Evolutionary conservation across 1,140 invertebrate species (phyloP).

Genomic region (Dermatophagoides farinae): DNA sequence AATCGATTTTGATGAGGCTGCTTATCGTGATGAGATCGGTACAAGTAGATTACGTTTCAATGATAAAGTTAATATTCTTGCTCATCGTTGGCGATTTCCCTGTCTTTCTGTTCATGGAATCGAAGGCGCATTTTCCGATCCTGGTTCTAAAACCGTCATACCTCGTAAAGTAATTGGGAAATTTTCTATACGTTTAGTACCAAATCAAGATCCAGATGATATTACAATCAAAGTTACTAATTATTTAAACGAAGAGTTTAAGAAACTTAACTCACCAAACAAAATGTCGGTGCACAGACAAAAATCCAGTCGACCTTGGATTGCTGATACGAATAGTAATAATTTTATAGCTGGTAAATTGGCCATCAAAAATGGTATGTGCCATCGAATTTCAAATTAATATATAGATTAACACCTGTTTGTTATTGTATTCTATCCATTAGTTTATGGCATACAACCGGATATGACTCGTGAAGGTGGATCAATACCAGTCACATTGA

Average conservation of each 20-base stretch:
- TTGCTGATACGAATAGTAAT: constrained; percentile 69
- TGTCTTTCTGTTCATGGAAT: constrained; percentile 23
- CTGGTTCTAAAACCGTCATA: constrained; percentile 30
- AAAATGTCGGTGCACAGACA: constrained; percentile 35
- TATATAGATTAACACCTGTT: neutral
- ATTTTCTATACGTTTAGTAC: constrained; percentile 32
- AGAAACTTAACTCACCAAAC: constrained; percentile 19
- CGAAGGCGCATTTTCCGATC: constrained; percentile 16
- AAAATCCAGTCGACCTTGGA: constrained; percentile 70
- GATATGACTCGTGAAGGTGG: constrained; percentile 88
- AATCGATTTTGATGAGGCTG: constrained; percentile 69
- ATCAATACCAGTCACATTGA: constrained; percentile 83
- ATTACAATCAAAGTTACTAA: constrained; percentile 3
- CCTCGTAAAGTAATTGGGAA: constrained; percentile 32
- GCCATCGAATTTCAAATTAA: neutral
- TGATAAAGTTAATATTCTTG: constrained; percentile 38
- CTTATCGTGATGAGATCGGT: constrained; percentile 52
- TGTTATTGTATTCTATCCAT: neutral
- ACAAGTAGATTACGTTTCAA: constrained; percentile 15
- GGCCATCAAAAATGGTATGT: constrained; percentile 43
- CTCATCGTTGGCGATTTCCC: constrained; percentile 66
- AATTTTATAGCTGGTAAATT: constrained; percentile 69
- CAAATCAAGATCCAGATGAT: constrained; percentile 24
- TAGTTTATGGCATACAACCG: constrained; percentile 73
- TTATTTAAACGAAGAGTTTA: constrained; percentile 24